Percentiles rank a stretch among this genome's conserved stretches.
These are phyloP conservation scores for Pseudoips prasinana DNA, from an alignment of 2,888 invertebrate species.

Conservation along the genomic window DNA sequence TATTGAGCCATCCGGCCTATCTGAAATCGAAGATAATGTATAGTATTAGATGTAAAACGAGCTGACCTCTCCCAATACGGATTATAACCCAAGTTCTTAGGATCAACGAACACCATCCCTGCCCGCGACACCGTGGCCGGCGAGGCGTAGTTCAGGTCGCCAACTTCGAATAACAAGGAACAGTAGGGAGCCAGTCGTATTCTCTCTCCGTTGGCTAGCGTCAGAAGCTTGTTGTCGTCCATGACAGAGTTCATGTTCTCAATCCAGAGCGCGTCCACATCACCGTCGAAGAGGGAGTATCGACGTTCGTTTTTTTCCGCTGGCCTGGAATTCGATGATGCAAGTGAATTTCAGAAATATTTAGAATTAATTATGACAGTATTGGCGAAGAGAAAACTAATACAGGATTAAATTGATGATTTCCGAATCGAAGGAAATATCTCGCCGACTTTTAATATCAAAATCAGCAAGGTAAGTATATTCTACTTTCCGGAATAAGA, in stretches of 20 bases:
- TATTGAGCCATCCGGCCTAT: too few relatives aligned
- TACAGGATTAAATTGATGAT: too few relatives aligned
- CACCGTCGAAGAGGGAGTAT: conserved; percentile 95
- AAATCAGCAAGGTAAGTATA: too few relatives aligned
- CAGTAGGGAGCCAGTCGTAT: conserved; percentile 91
- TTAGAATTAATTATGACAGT: too few relatives aligned
- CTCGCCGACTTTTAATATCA: too few relatives aligned
- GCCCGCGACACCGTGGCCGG: conserved; percentile 96
- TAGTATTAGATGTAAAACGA: too few relatives aligned
- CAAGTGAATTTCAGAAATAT: too few relatives aligned
- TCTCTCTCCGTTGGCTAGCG: conserved; percentile 94
- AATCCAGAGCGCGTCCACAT: conserved; percentile 97
- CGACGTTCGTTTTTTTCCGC: conserved; percentile 87
- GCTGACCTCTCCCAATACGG: conserved; percentile 89
- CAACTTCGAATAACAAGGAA: conserved; percentile 94
- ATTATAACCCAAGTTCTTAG: conserved; percentile 92
- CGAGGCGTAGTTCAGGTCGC: conserved; percentile 93
- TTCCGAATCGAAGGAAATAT: too few relatives aligned
- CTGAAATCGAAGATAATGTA: too few relatives aligned
- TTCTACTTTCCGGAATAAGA: too few relatives aligned
- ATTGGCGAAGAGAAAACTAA: too few relatives aligned
- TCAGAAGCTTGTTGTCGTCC: conserved; percentile 96
- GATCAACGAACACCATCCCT: conserved; percentile 97
- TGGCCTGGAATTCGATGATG: conserved; percentile 84
- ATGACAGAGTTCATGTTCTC: conserved; percentile 99